Evolutionary conservation across 1,140 invertebrate species (phyloP).

Genomic region (Cardiocondyla obscurior): DNA sequence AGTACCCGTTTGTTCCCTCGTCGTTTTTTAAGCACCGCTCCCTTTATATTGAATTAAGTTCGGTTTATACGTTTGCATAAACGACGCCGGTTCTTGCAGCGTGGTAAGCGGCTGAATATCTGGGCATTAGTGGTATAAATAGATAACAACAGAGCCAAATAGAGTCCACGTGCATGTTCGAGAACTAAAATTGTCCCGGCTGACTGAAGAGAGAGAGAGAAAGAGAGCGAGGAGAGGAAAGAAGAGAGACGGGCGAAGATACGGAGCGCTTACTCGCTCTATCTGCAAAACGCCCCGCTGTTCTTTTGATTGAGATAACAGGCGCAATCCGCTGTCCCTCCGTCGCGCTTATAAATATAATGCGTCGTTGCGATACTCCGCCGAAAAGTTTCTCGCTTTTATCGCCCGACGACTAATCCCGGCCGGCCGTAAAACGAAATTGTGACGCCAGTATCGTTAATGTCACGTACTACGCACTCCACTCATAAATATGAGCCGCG

Average conservation of each 20-base stretch:
- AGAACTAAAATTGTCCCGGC: background rate
- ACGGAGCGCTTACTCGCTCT: background rate
- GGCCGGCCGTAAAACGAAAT: constrained; percentile 25
- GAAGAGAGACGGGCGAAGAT: background rate
- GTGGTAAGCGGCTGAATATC: background rate
- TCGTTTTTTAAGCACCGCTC: background rate
- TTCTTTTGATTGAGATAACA: constrained; percentile 6
- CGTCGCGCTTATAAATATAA: constrained; percentile 13
- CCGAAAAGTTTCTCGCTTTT: constrained; percentile 19
- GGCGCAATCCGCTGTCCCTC: background rate
- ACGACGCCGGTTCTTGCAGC: background rate
- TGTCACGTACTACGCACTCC: background rate
- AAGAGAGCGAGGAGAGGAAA: too few relatives aligned
- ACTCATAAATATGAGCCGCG: constrained; percentile 37
- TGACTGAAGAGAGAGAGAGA: background rate
- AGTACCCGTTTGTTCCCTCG: background rate
- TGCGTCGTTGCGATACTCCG: background rate
- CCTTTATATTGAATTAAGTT: background rate
- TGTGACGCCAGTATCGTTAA: constrained; percentile 30
- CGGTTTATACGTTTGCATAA: background rate
- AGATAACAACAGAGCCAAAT: constrained; percentile 24
- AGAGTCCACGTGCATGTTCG: background rate
- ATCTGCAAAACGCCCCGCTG: background rate
- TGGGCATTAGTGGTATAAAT: background rate
- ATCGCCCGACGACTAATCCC: constrained; percentile 17